Evolutionary conservation across 2,888 invertebrate species (phyloP).

Genomic region (Fragum sueziense): DNA sequence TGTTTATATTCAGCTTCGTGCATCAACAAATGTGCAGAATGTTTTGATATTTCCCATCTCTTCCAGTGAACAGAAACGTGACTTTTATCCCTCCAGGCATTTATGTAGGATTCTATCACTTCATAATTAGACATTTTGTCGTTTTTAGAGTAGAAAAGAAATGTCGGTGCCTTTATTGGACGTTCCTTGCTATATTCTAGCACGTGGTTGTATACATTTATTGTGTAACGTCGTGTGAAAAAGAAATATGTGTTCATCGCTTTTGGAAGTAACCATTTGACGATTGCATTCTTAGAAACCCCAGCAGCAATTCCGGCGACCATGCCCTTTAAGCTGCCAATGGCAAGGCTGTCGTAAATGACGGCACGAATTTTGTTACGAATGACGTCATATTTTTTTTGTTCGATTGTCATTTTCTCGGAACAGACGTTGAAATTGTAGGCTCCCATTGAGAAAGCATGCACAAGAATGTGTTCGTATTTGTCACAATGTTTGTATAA

Average conservation of each 20-base stretch:
- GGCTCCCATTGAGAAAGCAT: slow-evolving; percentile 73
- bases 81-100: slow-evolving; percentile 54
- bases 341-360: slow-evolving; percentile 72
- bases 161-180: slow-evolving; percentile 64
- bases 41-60: slow-evolving; percentile 64
- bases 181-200: slow-evolving; percentile 59
- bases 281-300: slow-evolving; percentile 42
- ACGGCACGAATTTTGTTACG: slow-evolving; percentile 57
- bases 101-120: slow-evolving; percentile 53
- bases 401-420: slow-evolving; percentile 48
- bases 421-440: slow-evolving; percentile 69
- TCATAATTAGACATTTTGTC: slow-evolving; percentile 71
- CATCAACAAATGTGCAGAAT: slow-evolving; percentile 58
- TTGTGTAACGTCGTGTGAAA: slow-evolving; percentile 65
- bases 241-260: slow-evolving; percentile 63
- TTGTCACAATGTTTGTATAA: slow-evolving; percentile 29
- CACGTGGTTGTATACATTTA: slow-evolving; percentile 65
- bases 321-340: slow-evolving; percentile 70
- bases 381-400: slow-evolving; percentile 44
- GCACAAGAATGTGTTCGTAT: slow-evolving; percentile 62
- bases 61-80: slow-evolving; percentile 45
- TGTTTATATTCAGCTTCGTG: slow-evolving; percentile 58
- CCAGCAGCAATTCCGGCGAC: slow-evolving; percentile 63
- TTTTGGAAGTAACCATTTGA: slow-evolving; percentile 54
- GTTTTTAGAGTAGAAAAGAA: slow-evolving; percentile 65